Evolutionary conservation across 37 sponge, comb jelly and placozoan species (phyloP).

Genomic region (Mnemiopsis leidyi): DNA sequence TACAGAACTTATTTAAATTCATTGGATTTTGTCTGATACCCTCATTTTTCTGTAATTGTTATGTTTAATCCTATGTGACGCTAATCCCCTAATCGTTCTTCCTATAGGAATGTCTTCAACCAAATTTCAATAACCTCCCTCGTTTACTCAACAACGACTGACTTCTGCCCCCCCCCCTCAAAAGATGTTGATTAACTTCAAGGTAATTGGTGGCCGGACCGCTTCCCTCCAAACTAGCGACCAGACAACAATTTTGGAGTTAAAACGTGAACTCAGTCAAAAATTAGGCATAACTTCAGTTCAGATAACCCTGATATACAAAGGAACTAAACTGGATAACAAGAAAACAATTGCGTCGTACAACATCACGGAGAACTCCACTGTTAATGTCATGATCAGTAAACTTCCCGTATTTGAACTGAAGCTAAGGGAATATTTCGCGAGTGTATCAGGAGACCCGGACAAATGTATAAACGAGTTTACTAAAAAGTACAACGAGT

Average conservation of each 20-base stretch:
- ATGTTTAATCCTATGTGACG: too few species aligned
- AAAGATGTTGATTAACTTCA: constrained; percentile 45
- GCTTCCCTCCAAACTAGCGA: background rate
- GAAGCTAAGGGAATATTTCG: constrained; percentile 21
- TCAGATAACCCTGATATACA: constrained; percentile 47
- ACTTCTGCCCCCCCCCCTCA: too few species aligned
- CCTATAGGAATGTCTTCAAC: too few species aligned
- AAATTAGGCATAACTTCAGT: constrained; percentile 11
- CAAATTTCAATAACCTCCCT: too few species aligned
- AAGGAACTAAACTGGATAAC: constrained; percentile 40
- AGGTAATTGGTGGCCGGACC: constrained; percentile 41
- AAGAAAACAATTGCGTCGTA: background rate
- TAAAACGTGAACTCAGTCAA: background rate
- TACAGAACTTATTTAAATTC: too few species aligned
- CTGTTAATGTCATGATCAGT: constrained; percentile 50
- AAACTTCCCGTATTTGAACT: background rate
- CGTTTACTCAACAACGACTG: too few species aligned
- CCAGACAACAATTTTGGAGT: background rate
- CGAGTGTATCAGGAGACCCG: background rate
- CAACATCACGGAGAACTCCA: background rate
- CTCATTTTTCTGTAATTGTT: too few species aligned
- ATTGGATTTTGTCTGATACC: too few species aligned
- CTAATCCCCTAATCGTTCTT: too few species aligned
- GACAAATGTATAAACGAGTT: constrained; percentile 39
- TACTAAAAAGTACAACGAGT: background rate